phyloP scores from a whole-genome alignment of 2,113 vertebrate species.

The Heterocephalus glaber region DNA sequence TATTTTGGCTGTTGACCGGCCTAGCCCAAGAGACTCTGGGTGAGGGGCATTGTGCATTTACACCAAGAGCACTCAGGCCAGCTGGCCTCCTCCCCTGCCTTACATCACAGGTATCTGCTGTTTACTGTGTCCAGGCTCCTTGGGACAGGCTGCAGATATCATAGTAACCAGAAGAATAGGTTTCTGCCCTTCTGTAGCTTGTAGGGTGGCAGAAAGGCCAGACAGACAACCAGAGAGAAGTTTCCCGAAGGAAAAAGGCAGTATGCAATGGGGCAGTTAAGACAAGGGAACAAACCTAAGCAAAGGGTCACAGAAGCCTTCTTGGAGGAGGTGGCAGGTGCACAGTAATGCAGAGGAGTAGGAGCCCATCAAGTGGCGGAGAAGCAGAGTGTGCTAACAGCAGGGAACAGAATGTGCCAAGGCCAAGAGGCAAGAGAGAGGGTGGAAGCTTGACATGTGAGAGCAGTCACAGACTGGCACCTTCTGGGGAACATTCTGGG shows the following conservation, averaged over 20 bases:
- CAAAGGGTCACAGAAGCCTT: not conserved
- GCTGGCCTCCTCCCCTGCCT: not conserved
- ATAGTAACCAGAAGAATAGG: not conserved
- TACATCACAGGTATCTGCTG: not conserved
- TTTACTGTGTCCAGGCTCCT: not conserved
- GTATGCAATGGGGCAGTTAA: not conserved
- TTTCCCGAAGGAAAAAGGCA: not conserved
- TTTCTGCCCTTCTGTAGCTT: not conserved
- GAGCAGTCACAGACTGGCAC: no score
- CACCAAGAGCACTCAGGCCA: not conserved
- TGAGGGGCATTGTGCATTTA: not conserved
- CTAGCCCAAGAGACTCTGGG: not conserved
- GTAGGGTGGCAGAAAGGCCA: not conserved
- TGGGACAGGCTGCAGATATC: not conserved
- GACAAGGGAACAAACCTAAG: not conserved
- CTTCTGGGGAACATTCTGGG: not conserved
- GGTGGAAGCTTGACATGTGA: not conserved
- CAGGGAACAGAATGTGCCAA: not conserved
- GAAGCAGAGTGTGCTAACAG: not conserved
- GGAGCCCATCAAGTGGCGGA: not conserved
- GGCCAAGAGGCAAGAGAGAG: not conserved
- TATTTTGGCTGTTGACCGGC: not conserved
- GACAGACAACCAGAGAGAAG: not conserved
- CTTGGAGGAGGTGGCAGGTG: not conserved
- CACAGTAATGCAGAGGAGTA: not conserved